phyloP scores from a whole-genome alignment of 2,113 vertebrate species.

The Pavo muticus region DNA sequence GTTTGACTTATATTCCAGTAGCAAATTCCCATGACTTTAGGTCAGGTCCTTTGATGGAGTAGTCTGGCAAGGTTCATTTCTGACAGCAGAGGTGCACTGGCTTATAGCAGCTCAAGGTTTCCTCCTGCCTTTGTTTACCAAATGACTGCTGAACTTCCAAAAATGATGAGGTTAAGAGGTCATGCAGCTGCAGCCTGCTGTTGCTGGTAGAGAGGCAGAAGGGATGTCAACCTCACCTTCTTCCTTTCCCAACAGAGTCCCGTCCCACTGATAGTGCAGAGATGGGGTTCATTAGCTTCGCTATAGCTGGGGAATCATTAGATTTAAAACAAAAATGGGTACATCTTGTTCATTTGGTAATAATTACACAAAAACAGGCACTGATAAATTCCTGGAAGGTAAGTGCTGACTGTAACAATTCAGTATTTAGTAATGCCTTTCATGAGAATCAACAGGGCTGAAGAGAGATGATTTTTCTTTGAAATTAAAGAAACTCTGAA shows the following conservation, averaged over 20 bases:
- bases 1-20: not conserved
- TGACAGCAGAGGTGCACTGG: not conserved
- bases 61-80: not conserved
- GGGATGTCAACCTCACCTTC: not conserved
- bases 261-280: not conserved
- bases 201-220: not conserved
- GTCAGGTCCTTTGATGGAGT: not conserved
- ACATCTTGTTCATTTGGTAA: not conserved
- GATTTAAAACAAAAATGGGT: not conserved
- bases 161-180: not conserved
- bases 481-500: not conserved
- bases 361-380: not conserved
- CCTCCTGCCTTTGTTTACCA: not conserved
- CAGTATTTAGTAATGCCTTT: not conserved
- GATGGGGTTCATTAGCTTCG: not conserved
- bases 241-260: not conserved
- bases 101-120: not conserved
- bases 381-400: not conserved
- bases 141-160: not conserved
- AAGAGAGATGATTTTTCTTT: not conserved
- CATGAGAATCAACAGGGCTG: not conserved
- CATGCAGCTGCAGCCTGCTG: not conserved
- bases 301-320: not conserved
- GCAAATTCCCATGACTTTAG: not conserved
- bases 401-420: not conserved